A percentile compares a stretch with the other conserved stretches of the same genome.
These are phyloP conservation scores for Trachurus trachurus DNA, from an alignment of 2,797 vertebrate species.

Conservation along the genomic window DNA sequence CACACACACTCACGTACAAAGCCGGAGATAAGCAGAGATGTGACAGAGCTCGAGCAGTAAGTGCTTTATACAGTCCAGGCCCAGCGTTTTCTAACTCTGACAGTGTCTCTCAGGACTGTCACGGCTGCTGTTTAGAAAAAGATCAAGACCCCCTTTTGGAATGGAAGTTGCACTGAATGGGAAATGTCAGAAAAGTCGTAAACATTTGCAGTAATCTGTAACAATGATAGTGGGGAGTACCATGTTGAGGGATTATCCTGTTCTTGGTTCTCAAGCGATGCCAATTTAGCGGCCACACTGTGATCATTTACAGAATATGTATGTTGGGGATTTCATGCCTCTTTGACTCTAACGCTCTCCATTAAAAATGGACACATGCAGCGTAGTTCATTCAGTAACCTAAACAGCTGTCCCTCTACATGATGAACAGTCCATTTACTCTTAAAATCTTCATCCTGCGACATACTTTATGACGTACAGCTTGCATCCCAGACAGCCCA, in stretches of 20 bases:
- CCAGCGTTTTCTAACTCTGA: conserved; percentile 37
- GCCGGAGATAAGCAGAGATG: conserved; percentile 73
- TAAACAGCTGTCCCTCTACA: conserved; percentile 48
- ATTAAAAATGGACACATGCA: conserved; percentile 1
- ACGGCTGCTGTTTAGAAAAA: conserved; percentile 61
- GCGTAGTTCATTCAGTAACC: conserved; percentile 30
- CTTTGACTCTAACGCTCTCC: conserved; percentile 18
- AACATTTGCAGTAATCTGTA: conserved; percentile 69
- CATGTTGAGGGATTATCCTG: conserved; percentile 58
- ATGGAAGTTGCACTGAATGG: conserved; percentile 49
- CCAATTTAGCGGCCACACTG: conserved; percentile 28
- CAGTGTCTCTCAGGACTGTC: conserved; percentile 44
- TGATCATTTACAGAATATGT: conserved; percentile 44
- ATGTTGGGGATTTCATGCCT: conserved; percentile 19
- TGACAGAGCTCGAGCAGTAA: conserved; percentile 55
- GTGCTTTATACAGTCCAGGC: conserved; percentile 72
- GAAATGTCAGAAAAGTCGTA: conserved; percentile 65
- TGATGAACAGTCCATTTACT: conserved; percentile 35
- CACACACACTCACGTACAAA: conserved; percentile 20
- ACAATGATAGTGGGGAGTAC: conserved; percentile 58
- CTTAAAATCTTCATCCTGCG: conserved; percentile 25
- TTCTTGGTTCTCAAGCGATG: conserved; percentile 51
- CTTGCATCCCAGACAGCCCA: conserved; percentile 26
- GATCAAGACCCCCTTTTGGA: conserved; percentile 61
- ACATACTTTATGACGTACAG: conserved; percentile 24